A percentile compares a stretch with the other conserved stretches of the same genome.
Evolutionary conservation across 1,140 invertebrate species (phyloP).

Genomic region (Bombus fervidus): DNA sequence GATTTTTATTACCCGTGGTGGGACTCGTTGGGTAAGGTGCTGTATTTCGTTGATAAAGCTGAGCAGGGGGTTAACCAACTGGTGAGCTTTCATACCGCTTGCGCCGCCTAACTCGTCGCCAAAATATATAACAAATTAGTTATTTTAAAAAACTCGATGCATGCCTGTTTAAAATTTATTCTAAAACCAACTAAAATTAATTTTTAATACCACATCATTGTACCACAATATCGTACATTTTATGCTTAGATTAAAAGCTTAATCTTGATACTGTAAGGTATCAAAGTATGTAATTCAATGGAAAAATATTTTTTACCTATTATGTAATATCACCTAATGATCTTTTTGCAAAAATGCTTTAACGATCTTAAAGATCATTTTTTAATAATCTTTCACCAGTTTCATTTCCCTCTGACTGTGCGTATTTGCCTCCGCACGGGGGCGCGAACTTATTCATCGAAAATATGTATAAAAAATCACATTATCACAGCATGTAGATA

Average conservation of each 20-base stretch:
- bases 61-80: constrained; percentile 74
- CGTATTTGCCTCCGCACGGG: not conserved
- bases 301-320: not conserved
- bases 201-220: constrained; percentile 17
- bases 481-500: constrained; percentile 62
- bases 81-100: constrained; percentile 79
- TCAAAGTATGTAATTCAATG: constrained; percentile 12
- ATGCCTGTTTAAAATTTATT: constrained; percentile 58
- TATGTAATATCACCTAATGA: constrained; percentile 23
- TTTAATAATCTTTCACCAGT: constrained; percentile 46
- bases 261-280: constrained; percentile 14
- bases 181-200: constrained; percentile 33
- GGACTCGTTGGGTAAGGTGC: constrained; percentile 80
- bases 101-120: constrained; percentile 62
- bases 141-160: constrained; percentile 52
- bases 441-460: constrained; percentile 29
- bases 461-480: constrained; percentile 4
- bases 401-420: constrained; percentile 40
- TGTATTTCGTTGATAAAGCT: constrained; percentile 80
- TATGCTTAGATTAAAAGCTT: constrained; percentile 30
- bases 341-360: constrained; percentile 27
- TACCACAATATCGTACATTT: constrained; percentile 9
- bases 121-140: constrained; percentile 48
- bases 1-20: constrained; percentile 77
- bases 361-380: constrained; percentile 5